Evolutionary conservation across 1,140 invertebrate species (phyloP).

Genomic region (Neodiprion fabricii): DNA sequence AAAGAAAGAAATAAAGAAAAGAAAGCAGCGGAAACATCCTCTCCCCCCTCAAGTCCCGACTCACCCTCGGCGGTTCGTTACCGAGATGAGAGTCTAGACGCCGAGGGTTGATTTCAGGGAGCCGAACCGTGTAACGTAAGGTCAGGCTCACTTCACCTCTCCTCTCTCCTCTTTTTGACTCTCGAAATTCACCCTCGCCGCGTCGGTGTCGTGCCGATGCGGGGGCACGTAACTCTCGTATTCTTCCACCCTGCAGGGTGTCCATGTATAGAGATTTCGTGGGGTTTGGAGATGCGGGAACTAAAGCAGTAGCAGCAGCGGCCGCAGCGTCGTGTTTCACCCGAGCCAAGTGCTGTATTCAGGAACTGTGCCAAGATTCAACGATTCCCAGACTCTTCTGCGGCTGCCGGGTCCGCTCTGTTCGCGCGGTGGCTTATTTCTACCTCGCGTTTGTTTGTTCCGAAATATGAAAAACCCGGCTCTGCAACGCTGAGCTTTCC

Average conservation of each 20-base stretch:
- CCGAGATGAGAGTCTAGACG: neutral
- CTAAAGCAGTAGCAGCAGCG: neutral
- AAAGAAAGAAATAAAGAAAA: too few species aligned
- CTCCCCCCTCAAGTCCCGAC: too few species aligned
- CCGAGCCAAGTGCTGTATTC: conserved; percentile 6
- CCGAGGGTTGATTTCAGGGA: neutral
- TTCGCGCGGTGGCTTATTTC: neutral
- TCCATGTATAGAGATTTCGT: neutral
- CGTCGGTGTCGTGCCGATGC: neutral
- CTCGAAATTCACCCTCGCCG: too few species aligned
- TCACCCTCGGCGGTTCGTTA: neutral
- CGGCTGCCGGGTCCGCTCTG: too few species aligned
- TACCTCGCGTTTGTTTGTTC: neutral
- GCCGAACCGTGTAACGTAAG: neutral
- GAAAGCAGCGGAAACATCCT: too few species aligned
- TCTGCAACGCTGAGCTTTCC: too few species aligned
- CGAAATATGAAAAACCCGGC: neutral
- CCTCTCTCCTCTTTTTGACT: too few species aligned
- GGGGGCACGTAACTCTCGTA: neutral
- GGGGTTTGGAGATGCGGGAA: neutral
- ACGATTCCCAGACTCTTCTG: neutral
- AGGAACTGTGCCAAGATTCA: conserved; percentile 7
- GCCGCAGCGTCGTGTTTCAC: neutral
- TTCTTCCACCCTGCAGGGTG: neutral
- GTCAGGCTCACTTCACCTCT: neutral